Conservation (phyloP, 2,888 invertebrate genomes). For the Cryptosula pallasiana region DNA sequence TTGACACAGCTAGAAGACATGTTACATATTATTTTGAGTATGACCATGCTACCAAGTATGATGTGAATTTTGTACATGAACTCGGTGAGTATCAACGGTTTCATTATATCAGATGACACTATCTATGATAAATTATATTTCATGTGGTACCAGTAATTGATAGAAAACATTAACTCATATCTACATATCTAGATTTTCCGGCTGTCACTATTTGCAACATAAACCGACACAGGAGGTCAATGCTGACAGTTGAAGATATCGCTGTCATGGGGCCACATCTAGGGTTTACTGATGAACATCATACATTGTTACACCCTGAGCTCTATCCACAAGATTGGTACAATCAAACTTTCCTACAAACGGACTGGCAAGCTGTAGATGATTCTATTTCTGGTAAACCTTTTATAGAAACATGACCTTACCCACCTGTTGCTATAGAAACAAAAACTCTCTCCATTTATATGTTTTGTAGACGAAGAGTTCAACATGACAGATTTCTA, state of each 20-base stretch:
- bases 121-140: no score
- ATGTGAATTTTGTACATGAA: slow-evolving; percentile 1
- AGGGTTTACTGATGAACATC: background rate
- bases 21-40: background rate
- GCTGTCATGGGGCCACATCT: background rate
- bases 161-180: no score
- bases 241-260: background rate
- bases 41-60: slow-evolving; percentile 3
- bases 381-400: no score
- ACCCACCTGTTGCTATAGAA: no score
- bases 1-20: background rate
- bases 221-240: background rate
- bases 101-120: no score
- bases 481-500: background rate
- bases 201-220: background rate
- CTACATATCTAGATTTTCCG: no score
- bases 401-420: no score
- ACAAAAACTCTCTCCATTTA: no score
- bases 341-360: background rate
- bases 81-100: background rate
- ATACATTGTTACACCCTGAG: slow-evolving; percentile 1
- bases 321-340: slow-evolving; percentile 14
- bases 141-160: no score
- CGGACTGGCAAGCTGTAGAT: background rate
- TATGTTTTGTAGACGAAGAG: background rate